A percentile compares a stretch with the other conserved stretches of the same genome.
These are phyloP conservation scores for Frankliniella intonsa DNA, from an alignment of 2,888 invertebrate genomes.

Conservation along the genomic window DNA sequence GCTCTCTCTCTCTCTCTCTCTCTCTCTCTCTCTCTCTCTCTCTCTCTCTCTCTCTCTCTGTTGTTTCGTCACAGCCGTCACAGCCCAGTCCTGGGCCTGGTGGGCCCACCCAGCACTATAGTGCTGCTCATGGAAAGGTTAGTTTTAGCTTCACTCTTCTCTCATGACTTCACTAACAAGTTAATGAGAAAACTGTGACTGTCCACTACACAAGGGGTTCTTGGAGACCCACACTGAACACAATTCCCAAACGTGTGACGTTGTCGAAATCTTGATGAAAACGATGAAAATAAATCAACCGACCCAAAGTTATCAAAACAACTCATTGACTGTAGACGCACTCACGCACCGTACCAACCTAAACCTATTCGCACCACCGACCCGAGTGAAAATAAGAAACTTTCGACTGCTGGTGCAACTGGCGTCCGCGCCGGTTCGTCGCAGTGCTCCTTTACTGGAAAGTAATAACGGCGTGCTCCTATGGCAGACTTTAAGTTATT, in stretches of 20 bases:
- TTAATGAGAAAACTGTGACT: background rate
- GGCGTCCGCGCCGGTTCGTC: background rate
- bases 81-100: background rate
- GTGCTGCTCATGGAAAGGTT: background rate
- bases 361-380: background rate
- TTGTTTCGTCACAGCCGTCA: background rate
- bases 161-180: background rate
- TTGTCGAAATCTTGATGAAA: background rate
- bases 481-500: background rate
- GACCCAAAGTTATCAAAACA: background rate
- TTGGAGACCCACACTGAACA: background rate
- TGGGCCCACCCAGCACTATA: background rate
- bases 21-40: no score
- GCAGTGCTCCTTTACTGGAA: background rate
- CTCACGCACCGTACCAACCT: no score
- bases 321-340: background rate
- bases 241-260: background rate
- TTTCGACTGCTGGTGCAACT: background rate
- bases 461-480: background rate
- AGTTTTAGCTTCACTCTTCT: background rate
- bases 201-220: background rate
- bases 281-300: background rate
- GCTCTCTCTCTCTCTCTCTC: no score
- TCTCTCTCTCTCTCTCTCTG: no score
- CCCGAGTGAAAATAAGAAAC: background rate